A percentile compares a stretch with the other conserved stretches of the same genome.
These are phyloP conservation scores for Napeogenes inachia DNA, from an alignment of 2,888 invertebrate genomes.

Conservation along the genomic window DNA sequence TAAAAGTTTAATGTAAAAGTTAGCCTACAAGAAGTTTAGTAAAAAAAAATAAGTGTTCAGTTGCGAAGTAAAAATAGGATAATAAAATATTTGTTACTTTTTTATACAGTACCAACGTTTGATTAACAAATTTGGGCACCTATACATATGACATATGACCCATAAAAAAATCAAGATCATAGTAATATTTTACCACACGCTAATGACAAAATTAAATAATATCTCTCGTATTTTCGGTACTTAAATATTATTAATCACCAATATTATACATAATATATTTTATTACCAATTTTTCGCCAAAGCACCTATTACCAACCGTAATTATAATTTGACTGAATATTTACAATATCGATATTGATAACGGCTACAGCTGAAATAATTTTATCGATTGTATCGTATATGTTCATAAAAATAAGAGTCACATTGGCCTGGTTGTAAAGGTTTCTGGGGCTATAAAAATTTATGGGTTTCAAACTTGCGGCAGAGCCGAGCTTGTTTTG, in stretches of 20 bases:
- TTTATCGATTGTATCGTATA: conserved; percentile 3
- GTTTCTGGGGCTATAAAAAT: conserved; percentile 50
- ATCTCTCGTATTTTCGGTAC: background rate
- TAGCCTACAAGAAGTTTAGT: no score
- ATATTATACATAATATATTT: conserved; percentile 3
- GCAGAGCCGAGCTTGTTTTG: conserved; percentile 34
- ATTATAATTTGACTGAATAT: conserved; percentile 5
- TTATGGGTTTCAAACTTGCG: conserved; percentile 49
- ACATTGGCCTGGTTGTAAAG: conserved; percentile 26
- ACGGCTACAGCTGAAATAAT: background rate
- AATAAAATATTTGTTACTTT: no score
- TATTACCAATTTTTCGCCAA: conserved; percentile 1
- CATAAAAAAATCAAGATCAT: no score
- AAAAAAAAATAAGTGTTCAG: no score
- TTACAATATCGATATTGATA: background rate
- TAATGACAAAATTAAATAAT: background rate
- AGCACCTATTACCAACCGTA: background rate
- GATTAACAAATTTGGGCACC: no score
- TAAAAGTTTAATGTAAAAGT: no score
- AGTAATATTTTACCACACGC: no score
- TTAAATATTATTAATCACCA: background rate
- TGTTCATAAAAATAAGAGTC: conserved; percentile 2
- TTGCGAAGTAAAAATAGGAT: no score
- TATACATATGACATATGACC: no score
- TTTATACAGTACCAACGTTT: no score